These are phyloP conservation scores for Scartelaos histophorus DNA, from an alignment of 2,113 vertebrate genomes.

Conservation along the genomic window DNA sequence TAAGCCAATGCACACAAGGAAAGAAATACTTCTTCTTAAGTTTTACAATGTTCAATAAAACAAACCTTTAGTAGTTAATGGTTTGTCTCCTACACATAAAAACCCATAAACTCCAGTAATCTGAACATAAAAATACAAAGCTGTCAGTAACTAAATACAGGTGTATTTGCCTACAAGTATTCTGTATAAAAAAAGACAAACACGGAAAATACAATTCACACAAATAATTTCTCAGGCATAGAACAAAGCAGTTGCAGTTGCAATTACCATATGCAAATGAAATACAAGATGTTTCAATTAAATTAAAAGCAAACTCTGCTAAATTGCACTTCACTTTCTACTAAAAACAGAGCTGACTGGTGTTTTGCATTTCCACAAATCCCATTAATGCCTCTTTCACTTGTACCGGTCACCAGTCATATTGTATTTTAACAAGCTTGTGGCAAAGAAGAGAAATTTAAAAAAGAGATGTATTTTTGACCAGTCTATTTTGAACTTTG, in stretches of 20 bases:
- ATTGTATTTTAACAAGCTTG: neutral
- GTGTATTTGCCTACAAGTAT: neutral
- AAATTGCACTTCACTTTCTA: neutral
- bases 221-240: neutral
- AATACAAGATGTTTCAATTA: neutral
- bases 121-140: neutral
- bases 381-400: neutral
- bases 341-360: neutral
- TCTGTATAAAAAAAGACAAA: neutral
- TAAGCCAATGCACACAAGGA: neutral
- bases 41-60: no score
- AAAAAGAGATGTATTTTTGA: neutral
- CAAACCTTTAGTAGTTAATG: no score
- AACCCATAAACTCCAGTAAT: no score
- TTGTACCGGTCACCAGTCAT: neutral
- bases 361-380: constrained; percentile 6
- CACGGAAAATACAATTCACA: neutral
- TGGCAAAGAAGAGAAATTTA: neutral
- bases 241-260: neutral
- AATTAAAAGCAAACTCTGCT: neutral
- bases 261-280: neutral
- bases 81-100: no score
- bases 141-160: neutral
- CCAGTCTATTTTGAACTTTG: neutral
- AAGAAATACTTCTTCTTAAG: neutral